A percentile compares a stretch with the other conserved stretches of the same genome.
These are phyloP conservation scores for Erannis defoliaria DNA, from an alignment of 2,888 invertebrate species.

Conservation along the genomic window DNA sequence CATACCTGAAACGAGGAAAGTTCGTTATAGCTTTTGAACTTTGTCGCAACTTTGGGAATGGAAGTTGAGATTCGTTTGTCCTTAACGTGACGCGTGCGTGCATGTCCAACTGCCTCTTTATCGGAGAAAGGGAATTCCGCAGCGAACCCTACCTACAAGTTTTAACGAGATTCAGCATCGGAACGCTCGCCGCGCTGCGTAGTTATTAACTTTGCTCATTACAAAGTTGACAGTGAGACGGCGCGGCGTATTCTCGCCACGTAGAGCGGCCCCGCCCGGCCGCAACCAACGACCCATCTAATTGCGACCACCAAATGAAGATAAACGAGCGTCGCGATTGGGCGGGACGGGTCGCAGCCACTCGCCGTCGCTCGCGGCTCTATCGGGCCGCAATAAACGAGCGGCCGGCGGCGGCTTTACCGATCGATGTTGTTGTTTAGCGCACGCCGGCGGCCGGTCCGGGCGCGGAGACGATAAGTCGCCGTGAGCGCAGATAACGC, in stretches of 20 bases:
- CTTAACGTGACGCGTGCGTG: slow-evolving; percentile 27
- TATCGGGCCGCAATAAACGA: slow-evolving; percentile 67
- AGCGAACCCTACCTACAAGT: slow-evolving; percentile 53
- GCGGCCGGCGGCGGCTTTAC: slow-evolving; percentile 54
- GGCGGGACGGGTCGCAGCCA: slow-evolving; percentile 81
- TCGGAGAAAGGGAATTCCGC: slow-evolving; percentile 42
- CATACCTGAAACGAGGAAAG: slow-evolving; percentile 92
- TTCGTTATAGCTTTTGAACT: slow-evolving; percentile 30
- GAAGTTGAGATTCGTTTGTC: slow-evolving; percentile 33
- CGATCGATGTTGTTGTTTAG: slow-evolving; percentile 71
- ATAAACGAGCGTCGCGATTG: slow-evolving; percentile 89
- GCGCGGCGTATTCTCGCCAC: slow-evolving; percentile 80
- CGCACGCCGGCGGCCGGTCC: slow-evolving; percentile 45
- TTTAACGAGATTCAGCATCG: slow-evolving; percentile 78
- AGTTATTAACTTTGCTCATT: slow-evolving; percentile 86
- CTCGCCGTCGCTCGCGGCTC: slow-evolving; percentile 47
- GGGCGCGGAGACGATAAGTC: slow-evolving; percentile 72
- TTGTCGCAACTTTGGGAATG: slow-evolving; percentile 19
- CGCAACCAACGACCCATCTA: slow-evolving; percentile 90
- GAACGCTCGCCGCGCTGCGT: slow-evolving; percentile 76
- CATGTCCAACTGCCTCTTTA: slow-evolving; percentile 39
- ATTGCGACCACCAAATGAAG: slow-evolving; percentile 90
- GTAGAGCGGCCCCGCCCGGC: slow-evolving; percentile 70
- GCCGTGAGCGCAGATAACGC: slow-evolving; percentile 84
- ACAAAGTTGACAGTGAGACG: slow-evolving; percentile 83